Evolutionary conservation across 1,140 invertebrate genomes (phyloP).

Genomic region (Drosophila saltans): DNA sequence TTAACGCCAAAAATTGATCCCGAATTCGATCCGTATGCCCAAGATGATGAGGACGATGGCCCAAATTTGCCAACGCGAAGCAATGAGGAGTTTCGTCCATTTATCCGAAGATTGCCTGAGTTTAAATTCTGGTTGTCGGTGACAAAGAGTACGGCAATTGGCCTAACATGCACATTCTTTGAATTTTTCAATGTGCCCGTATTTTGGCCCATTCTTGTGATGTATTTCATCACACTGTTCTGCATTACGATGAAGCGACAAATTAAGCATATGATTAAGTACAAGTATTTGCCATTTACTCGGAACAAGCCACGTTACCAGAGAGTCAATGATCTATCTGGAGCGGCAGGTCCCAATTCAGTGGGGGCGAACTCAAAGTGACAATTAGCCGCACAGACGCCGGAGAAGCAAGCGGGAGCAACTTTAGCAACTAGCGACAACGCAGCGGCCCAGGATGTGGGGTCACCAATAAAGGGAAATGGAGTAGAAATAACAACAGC

Average conservation of each 20-base stretch:
- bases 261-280: slow-evolving; percentile 99
- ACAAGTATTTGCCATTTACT: slow-evolving; percentile 99
- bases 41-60: slow-evolving; percentile 93
- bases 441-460: slow-evolving; percentile 63
- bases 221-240: slow-evolving; percentile 99
- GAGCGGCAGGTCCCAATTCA: slow-evolving; percentile 31
- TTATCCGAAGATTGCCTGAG: slow-evolving; percentile 98
- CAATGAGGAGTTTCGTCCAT: slow-evolving; percentile 99
- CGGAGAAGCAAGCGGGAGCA: slow-evolving; percentile 59
- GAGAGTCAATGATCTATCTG: slow-evolving; percentile 84
- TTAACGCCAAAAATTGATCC: slow-evolving; percentile 99
- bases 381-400: slow-evolving; percentile 84
- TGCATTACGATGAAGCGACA: slow-evolving; percentile 99
- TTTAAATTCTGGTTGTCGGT: slow-evolving; percentile 99
- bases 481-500: slow-evolving; percentile 21
- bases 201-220: slow-evolving; percentile 99
- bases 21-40: slow-evolving; percentile 90
- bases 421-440: slow-evolving; percentile 60
- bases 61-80: slow-evolving; percentile 96
- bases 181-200: slow-evolving; percentile 99
- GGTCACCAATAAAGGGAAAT: slow-evolving; percentile 43
- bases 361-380: slow-evolving; percentile 79
- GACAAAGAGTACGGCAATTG: slow-evolving; percentile 96
- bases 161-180: slow-evolving; percentile 97
- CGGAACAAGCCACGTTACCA: slow-evolving; percentile 98